Evolutionary conservation across 1,140 invertebrate genomes (phyloP), one percentile per base, ranked within the genome.

Genomic region (Mactra quadrangularis): DNA sequence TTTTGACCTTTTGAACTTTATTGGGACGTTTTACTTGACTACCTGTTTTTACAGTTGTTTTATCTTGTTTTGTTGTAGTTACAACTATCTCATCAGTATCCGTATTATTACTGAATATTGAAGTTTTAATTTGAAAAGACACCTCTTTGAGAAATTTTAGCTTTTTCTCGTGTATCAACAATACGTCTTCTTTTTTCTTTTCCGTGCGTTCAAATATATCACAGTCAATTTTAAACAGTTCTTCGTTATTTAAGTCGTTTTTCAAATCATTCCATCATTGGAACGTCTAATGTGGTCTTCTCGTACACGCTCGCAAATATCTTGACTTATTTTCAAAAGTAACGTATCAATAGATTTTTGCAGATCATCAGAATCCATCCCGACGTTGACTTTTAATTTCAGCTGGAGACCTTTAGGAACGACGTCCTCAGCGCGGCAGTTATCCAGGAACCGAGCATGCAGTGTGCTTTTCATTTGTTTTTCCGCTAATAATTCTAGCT

Each of bases 231-330:
- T 53, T 53, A 17, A 53, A 53, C 3, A 53, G 4, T 17, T 53
- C 50, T 4, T 53, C 50, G 17, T 53, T 53, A 17, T 53, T 53
- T 17, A 53, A 53, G 4, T 53, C 17, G 17, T 6, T 53, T 53
- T 53, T 53, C 17, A 53, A 7, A 17, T 53, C 50, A 4, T 7
- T 4, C 3, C 50, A 3, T n/a, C 3, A n/a, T 53, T 53, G 4
- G 50, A 53, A 53, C 50, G 50, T 53, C 50, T 53, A 17, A 53
- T 53, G n/a, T n/a, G n/a, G n/a, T n/a, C n/a, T n/a, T n/a, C n/a
- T n/a, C n/a, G n/a, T n/a, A n/a, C n/a, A 4, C 50, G 50, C 4
- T 53, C 50, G 17, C 50, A 53, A 53, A 53, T 53, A 53, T 53
- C 50, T 7, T 17, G 4, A 53, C 50, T 53, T 53, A 53, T 22